Percentiles rank a stretch among this genome's conserved stretches.
Conservation (phyloP, 2,797 vertebrate genomes). For the Halcyon leucocephala region DNA sequence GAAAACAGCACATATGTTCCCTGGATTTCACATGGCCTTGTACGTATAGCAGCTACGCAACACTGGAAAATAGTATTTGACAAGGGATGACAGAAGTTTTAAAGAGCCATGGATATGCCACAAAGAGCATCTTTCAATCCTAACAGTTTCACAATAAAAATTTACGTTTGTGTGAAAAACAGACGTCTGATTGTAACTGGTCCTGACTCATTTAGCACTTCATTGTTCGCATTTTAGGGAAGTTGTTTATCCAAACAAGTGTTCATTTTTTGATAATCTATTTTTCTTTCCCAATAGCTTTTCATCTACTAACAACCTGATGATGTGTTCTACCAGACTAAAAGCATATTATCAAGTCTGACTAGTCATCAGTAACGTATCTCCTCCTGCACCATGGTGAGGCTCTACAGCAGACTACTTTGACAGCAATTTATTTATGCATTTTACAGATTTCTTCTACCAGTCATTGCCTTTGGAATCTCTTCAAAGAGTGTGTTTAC, state of each 20-base stretch:
- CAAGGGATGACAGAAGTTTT: conserved; percentile 12
- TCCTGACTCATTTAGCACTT: conserved; percentile 1
- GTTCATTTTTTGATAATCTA: not conserved
- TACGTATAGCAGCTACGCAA: not conserved
- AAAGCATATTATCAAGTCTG: not conserved
- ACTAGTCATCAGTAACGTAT: not conserved
- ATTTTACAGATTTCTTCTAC: not conserved
- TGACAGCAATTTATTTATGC: not conserved
- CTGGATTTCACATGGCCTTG: conserved; percentile 17
- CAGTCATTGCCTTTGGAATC: not conserved
- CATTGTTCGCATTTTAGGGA: not conserved
- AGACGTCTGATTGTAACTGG: not conserved
- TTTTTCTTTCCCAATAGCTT: conserved; percentile 8
- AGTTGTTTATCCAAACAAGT: not conserved
- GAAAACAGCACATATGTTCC: conserved; percentile 33
- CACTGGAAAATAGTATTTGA: conserved; percentile 8
- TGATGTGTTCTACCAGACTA: not conserved
- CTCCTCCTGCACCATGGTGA: not conserved
- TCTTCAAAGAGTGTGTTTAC: not conserved
- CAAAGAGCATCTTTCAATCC: not conserved
- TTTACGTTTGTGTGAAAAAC: conserved; percentile 14
- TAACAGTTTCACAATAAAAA: conserved; percentile 28
- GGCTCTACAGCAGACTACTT: not conserved
- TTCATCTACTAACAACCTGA: not conserved
- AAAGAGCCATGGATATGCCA: not conserved